A percentile compares a stretch with the other conserved stretches of the same genome.
Evolutionary conservation across 1,140 invertebrate genomes (phyloP).

Genomic region (Aphelenchoides besseyi): DNA sequence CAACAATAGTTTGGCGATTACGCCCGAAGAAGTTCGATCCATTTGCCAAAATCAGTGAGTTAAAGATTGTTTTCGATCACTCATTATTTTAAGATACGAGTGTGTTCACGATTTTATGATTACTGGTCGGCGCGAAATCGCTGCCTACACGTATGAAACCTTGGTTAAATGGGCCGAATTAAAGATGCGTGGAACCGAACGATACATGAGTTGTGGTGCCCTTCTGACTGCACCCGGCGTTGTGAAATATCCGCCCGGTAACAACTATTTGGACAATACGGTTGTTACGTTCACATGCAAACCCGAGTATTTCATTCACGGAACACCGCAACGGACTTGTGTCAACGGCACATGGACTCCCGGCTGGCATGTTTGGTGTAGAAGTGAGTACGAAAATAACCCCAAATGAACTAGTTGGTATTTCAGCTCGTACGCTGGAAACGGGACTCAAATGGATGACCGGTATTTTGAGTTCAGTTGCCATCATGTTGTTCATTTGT

Average conservation of each 20-base stretch:
- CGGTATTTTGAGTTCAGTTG: conserved; percentile 45
- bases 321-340: conserved; percentile 49
- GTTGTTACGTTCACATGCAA: conserved; percentile 57
- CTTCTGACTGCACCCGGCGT: conserved; percentile 49
- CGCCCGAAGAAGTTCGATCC: conserved; percentile 44
- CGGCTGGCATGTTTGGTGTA: conserved; percentile 50
- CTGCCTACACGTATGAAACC: conserved; percentile 43
- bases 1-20: conserved; percentile 46
- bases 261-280: conserved; percentile 50
- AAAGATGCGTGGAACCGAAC: conserved; percentile 41
- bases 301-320: conserved; percentile 57
- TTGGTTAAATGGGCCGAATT: conserved; percentile 44
- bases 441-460: conserved; percentile 45
- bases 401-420: neutral
- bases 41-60: conserved; percentile 36
- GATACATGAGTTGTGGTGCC: conserved; percentile 52
- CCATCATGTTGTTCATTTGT: conserved; percentile 36
- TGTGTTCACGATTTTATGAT: conserved; percentile 56
- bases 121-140: conserved; percentile 54
- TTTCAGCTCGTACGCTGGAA: conserved; percentile 31
- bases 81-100: conserved; percentile 29
- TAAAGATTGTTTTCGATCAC: too few relatives aligned
- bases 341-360: conserved; percentile 57
- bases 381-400: conserved; percentile 33
- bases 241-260: conserved; percentile 52